Base-by-base conservation (phyloP, 2,888 invertebrate genomes). In the Hirtodrosophila confusa region DNA sequence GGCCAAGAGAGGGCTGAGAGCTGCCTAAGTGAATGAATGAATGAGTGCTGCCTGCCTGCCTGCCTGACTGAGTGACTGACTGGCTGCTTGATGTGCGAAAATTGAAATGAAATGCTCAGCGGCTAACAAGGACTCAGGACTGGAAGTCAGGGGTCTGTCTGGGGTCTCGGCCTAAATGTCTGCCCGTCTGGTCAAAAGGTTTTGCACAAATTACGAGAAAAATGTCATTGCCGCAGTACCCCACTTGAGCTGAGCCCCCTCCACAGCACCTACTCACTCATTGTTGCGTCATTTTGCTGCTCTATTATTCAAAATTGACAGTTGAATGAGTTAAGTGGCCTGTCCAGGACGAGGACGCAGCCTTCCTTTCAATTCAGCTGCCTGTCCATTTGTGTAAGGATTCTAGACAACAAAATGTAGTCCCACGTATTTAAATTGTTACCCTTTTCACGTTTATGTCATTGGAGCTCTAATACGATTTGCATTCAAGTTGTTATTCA, bases 271-370 rank as follows among this genome's bases (percentile, higher is more conserved):
- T 49, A 41, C 39, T 39, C 36, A 40, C 57, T 54, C 68, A 80
- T 82, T 82, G 85, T 82, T 82, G 72, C 67, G 77, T 75, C 82
- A 85, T 77, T 85, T 85, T 77, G 78, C 76, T 75, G 74, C 56
- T 73, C 80, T 75, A 80, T 86, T 85, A 85, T 86, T 85, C 84
- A 84, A 85, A 86, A 85, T 84, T 84, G 86, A 84, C 80, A 86
- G 73, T 73, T 75, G 79, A 83, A 77, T 79, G 76, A 75, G 80
- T 77, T 70, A 82, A 82, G 79, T 82, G 82, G 77, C 79, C 71
- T 72, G 50, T 55, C 57, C 49, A 73, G 60, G 29, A 57, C 41
- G 29, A 73, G 60, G 29, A 57, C 41, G 29, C 58, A 29, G 24
- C 62, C 12, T 67, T 67, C 51, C 66, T 64, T 45, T 12, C 33